Evolutionary conservation across 1,140 invertebrate species (phyloP).

Genomic region (Drosophila jambulina): DNA sequence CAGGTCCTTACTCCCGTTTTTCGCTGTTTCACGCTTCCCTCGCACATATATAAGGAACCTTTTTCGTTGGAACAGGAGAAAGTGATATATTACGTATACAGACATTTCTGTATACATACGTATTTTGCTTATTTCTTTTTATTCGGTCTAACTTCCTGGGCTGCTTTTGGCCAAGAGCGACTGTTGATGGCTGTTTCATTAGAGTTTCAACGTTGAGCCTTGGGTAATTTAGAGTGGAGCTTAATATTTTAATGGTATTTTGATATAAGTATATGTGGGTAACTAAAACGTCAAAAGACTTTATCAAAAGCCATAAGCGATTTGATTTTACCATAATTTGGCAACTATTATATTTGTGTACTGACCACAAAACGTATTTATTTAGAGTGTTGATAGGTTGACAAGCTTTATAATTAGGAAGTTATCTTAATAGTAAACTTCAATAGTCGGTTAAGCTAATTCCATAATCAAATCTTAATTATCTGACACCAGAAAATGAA

Average conservation of each 20-base stretch:
- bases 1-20: conserved; percentile 19
- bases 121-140: conserved; percentile 6
- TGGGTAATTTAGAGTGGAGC: conserved; percentile 1
- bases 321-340: background rate
- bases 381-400: background rate
- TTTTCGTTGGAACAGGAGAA: conserved; percentile 36
- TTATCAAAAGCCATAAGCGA: background rate
- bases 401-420: background rate
- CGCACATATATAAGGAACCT: conserved; percentile 24
- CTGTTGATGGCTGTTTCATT: conserved; percentile 64
- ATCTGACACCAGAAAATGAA: background rate
- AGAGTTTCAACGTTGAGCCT: conserved; percentile 15
- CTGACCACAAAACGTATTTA: background rate
- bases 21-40: background rate
- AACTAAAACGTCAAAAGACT: background rate
- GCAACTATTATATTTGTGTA: background rate
- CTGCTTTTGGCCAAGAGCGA: conserved; percentile 30
- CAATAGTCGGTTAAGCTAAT: background rate
- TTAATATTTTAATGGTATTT: conserved; percentile 18
- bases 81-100: conserved; percentile 56
- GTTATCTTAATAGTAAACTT: background rate
- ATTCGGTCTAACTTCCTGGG: background rate
- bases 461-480: conserved; percentile 17
- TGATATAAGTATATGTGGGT: background rate
- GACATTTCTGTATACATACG: background rate